These are phyloP conservation scores for Lerema accius DNA, from an alignment of 1,140 invertebrate genomes.

Conservation along the genomic window DNA sequence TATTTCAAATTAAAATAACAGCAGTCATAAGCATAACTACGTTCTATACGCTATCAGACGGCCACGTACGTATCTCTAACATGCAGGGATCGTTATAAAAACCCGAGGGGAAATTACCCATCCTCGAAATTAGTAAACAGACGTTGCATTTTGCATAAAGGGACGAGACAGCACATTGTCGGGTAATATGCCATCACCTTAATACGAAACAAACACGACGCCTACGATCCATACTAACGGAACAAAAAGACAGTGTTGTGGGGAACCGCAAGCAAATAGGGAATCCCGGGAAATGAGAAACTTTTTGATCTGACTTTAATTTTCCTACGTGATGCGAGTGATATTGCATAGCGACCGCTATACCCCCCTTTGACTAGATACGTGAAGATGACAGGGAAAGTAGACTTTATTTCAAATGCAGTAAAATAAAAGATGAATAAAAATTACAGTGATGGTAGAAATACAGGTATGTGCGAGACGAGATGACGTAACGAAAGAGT, in stretches of 20 bases:
- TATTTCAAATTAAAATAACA: no score
- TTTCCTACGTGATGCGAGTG: constrained; percentile 30
- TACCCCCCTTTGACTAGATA: constrained; percentile 12
- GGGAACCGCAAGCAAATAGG: constrained; percentile 31
- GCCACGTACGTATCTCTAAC: constrained; percentile 8
- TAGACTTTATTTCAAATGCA: no score
- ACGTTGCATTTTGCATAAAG: constrained; percentile 34
- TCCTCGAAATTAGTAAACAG: constrained; percentile 33
- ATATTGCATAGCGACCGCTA: constrained; percentile 20
- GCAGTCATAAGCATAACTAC: no score
- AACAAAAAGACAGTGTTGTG: constrained; percentile 30
- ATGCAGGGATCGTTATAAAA: constrained; percentile 20
- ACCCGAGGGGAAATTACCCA: constrained; percentile 30
- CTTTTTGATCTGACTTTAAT: constrained; percentile 33
- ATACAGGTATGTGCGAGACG: not conserved
- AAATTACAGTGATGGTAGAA: no score
- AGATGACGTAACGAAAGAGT: not conserved
- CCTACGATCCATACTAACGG: constrained; percentile 19
- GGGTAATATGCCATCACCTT: constrained; percentile 30
- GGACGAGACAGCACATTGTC: constrained; percentile 28
- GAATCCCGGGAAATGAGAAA: constrained; percentile 28
- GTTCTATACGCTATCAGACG: not conserved
- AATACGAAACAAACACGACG: constrained; percentile 23
- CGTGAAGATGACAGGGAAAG: no score
- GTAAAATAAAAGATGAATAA: no score